A percentile compares a stretch with the other conserved stretches of the same genome.
Conservation (phyloP, 2,113 vertebrate species). For the Porphyrio hochstetteri region DNA sequence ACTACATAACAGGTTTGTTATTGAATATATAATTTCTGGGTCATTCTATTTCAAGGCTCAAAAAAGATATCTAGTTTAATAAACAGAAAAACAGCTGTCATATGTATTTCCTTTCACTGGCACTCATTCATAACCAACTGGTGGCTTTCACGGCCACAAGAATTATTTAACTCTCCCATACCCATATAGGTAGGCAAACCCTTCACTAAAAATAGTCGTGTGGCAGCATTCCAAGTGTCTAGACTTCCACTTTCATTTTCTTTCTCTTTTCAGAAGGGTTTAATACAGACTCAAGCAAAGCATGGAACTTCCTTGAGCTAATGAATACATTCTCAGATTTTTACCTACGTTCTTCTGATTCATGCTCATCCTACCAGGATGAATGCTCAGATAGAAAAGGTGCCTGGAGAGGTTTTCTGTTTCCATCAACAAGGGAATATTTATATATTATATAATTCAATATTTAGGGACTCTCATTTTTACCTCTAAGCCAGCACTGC, state of each 20-base stretch:
- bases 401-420: not conserved
- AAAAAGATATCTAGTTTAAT: conserved; percentile 36
- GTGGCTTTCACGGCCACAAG: not conserved
- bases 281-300: not conserved
- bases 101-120: conserved; percentile 56
- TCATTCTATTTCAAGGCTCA: conserved; percentile 59
- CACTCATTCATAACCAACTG: conserved; percentile 56
- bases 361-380: not conserved
- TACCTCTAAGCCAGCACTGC: not conserved
- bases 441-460: not conserved
- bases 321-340: not conserved
- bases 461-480: not conserved
- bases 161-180: conserved; percentile 43
- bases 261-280: not conserved
- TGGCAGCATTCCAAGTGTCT: not conserved
- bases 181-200: not conserved
- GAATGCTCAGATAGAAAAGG: not conserved
- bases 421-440: not conserved
- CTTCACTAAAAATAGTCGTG: not conserved
- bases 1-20: conserved; percentile 59
- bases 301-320: not conserved
- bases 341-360: not conserved
- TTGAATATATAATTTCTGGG: conserved; percentile 62
- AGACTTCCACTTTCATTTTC: conserved; percentile 33
- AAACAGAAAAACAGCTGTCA: conserved; percentile 66